phyloP scores from a whole-genome alignment of 2,888 invertebrate genomes.

The Lasius platythorax region DNA sequence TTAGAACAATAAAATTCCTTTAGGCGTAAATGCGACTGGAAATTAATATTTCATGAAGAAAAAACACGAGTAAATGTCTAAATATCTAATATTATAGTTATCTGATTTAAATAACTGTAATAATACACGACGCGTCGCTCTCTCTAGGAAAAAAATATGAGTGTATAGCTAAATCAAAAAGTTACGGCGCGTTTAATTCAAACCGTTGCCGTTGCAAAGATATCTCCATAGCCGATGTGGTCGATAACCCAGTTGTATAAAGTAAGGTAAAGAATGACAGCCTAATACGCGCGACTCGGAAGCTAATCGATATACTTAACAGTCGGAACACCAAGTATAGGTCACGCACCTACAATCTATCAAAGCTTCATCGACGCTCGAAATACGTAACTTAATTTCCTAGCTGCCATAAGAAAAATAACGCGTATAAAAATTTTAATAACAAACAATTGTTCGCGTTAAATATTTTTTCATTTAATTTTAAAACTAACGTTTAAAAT shows the following conservation, averaged over 20 bases:
- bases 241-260: conserved; percentile 72
- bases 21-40: not conserved
- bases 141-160: not conserved
- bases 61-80: not conserved
- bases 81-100: not conserved
- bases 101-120: not conserved
- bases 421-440: not conserved
- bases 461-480: not conserved
- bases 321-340: conserved; percentile 2
- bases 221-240: conserved; percentile 66
- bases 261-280: conserved; percentile 66
- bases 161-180: not conserved
- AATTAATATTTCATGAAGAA: conserved; percentile 15
- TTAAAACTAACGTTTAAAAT: not conserved
- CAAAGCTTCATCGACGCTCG: conserved; percentile 12
- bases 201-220: conserved; percentile 58
- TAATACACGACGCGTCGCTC: not conserved
- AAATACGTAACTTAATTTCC: not conserved
- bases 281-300: conserved; percentile 62
- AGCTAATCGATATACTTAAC: conserved; percentile 54
- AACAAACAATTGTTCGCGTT: not conserved
- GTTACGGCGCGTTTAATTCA: conserved; percentile 21
- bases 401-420: not conserved
- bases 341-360: conserved; percentile 25
- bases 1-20: not conserved